Percentiles rank a stretch among this genome's conserved stretches.
Evolutionary conservation across 2,113 vertebrate genomes (phyloP).

Genomic region (Gymnorhina tibicen): DNA sequence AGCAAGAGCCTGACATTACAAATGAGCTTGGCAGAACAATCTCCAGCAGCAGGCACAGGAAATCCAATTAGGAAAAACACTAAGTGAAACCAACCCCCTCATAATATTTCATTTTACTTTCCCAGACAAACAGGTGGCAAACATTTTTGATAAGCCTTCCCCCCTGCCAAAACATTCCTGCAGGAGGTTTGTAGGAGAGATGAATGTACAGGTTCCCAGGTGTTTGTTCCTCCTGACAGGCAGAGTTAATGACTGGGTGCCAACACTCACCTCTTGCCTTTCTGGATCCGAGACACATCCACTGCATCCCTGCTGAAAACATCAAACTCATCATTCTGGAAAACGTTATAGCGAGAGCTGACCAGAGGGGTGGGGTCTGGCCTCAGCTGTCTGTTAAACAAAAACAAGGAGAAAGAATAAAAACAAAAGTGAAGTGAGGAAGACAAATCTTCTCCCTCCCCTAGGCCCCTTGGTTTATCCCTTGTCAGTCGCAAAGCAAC

Average conservation of each 20-base stretch:
- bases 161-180: background rate
- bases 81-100: background rate
- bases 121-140: background rate
- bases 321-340: constrained; percentile 95
- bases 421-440: background rate
- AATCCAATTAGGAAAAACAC: background rate
- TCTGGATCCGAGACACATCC: constrained; percentile 90
- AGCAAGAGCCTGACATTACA: background rate
- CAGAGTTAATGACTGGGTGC: background rate
- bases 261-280: constrained; percentile 84
- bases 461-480: background rate
- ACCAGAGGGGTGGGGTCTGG: constrained; percentile 78
- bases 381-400: constrained; percentile 70
- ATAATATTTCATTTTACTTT: background rate
- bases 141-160: background rate
- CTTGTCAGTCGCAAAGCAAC: background rate
- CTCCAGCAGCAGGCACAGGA: background rate
- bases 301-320: constrained; percentile 88
- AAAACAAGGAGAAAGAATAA: background rate
- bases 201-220: background rate
- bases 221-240: background rate
- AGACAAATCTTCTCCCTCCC: background rate
- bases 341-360: constrained; percentile 80
- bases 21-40: background rate
- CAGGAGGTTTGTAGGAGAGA: background rate